Percentiles rank a stretch among this genome's conserved stretches.
phyloP scores from a whole-genome alignment of 2,888 invertebrate species.

The Stenodera caucasica region DNA sequence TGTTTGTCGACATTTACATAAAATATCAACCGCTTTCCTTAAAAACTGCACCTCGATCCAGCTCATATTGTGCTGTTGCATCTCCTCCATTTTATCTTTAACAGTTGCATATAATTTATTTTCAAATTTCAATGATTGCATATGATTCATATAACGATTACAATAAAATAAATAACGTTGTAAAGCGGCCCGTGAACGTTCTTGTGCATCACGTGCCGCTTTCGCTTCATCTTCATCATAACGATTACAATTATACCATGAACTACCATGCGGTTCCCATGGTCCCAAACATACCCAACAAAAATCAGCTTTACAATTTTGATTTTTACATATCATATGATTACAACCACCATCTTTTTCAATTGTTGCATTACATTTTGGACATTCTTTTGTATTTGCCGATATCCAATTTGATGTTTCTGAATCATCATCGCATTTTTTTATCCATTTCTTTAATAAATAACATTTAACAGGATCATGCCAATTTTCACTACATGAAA shows the following conservation, averaged over 20 bases:
- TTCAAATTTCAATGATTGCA: constrained; percentile 98
- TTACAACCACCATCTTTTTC: constrained; percentile 99
- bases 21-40: constrained; percentile 95
- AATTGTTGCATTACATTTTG: constrained; percentile 95
- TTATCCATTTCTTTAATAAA: constrained; percentile 93
- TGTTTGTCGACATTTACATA: constrained; percentile 96
- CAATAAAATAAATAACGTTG: constrained; percentile 98
- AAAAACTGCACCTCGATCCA: constrained; percentile 99
- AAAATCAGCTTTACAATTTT: constrained; percentile 97
- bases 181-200: constrained; percentile 91
- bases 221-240: constrained; percentile 96
- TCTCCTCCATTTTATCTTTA: constrained; percentile 99
- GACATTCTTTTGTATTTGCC: constrained; percentile 99
- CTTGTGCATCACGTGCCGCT: constrained; percentile 95
- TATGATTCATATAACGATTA: constrained; percentile 96
- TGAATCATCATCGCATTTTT: constrained; percentile 98
- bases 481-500: constrained; percentile 96
- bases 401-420: constrained; percentile 99
- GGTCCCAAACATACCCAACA: constrained; percentile 99
- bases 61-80: constrained; percentile 99
- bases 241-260: constrained; percentile 65
- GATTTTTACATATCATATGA: constrained; percentile 99
- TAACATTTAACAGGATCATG: constrained; percentile 98
- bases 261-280: constrained; percentile 98
- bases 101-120: constrained; percentile 95